A percentile compares a stretch with the other conserved stretches of the same genome.
Conservation (phyloP, 2,113 vertebrate species). For the Tetraodon nigroviridis region DNA sequence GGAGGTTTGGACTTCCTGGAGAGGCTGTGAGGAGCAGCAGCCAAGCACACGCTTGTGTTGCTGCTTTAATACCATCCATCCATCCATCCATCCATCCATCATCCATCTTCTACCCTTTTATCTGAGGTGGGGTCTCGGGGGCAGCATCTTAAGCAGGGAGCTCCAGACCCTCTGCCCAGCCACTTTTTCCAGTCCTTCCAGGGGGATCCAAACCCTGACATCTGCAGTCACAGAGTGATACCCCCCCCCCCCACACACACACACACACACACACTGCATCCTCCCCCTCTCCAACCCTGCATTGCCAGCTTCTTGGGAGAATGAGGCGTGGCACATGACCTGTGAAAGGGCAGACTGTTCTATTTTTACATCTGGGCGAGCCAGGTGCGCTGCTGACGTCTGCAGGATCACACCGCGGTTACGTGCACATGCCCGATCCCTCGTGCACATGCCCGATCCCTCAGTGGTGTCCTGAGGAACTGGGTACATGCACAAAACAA, state of each 20-base stretch:
- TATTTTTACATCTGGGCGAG: slow-evolving; percentile 37
- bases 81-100: no score
- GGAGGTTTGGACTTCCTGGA: slow-evolving; percentile 18
- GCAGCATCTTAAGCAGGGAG: no score
- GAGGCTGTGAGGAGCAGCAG: slow-evolving; percentile 13
- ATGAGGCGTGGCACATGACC: slow-evolving; percentile 47
- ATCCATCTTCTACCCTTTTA: no score
- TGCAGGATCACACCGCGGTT: slow-evolving; percentile 8
- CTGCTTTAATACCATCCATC: no score
- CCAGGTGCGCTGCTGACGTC: slow-evolving; percentile 27
- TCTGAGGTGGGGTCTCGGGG: no score
- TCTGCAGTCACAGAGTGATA: neutral
- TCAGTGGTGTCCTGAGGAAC: no score
- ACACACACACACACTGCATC: neutral
- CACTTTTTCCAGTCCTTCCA: no score
- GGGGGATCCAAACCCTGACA: no score
- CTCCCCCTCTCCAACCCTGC: neutral
- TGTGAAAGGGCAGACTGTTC: slow-evolving; percentile 41
- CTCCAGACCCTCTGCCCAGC: no score
- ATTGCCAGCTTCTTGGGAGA: slow-evolving; percentile 11
- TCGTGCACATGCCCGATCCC: no score
- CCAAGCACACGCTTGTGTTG: neutral
- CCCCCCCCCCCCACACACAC: neutral
- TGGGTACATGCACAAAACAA: no score
- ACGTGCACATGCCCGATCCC: no score